These are phyloP conservation scores for Orthonevra nobilis DNA, from an alignment of 2,888 invertebrate genomes.

Conservation along the genomic window DNA sequence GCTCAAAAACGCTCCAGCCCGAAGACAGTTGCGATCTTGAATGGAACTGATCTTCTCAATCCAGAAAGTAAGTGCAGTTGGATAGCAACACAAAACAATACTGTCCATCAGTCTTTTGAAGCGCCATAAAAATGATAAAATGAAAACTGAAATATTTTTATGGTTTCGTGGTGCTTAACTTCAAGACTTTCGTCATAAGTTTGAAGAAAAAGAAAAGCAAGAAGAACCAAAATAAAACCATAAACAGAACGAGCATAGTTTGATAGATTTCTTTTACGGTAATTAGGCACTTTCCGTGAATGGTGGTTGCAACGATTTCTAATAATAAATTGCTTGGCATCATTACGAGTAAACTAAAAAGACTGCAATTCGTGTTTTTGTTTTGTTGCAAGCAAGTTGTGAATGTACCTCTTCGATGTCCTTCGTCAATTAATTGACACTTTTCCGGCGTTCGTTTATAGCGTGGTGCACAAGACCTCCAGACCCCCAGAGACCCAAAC, in stretches of 20 bases:
- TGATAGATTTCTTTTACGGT: slow-evolving; percentile 47
- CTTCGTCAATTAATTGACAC: slow-evolving; percentile 68
- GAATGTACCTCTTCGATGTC: slow-evolving; percentile 62
- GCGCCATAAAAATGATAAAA: slow-evolving; percentile 42
- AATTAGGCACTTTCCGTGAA: slow-evolving; percentile 22
- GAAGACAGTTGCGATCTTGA: no score
- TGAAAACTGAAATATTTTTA: slow-evolving; percentile 49
- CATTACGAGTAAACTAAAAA: slow-evolving; percentile 22
- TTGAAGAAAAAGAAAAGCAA: not conserved
- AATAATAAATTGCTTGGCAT: slow-evolving; percentile 19
- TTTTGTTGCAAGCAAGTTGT: no score
- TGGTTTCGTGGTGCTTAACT: slow-evolving; percentile 41
- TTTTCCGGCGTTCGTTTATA: slow-evolving; percentile 6
- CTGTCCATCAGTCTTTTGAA: not conserved
- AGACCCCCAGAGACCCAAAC: slow-evolving; percentile 48
- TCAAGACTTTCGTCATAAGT: slow-evolving; percentile 29
- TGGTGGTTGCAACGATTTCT: slow-evolving; percentile 42
- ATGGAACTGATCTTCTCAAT: no score
- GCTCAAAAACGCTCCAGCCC: no score
- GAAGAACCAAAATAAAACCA: slow-evolving; percentile 12
- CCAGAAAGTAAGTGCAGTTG: no score
- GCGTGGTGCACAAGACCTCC: no score
- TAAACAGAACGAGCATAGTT: slow-evolving; percentile 41
- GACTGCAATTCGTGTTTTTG: no score
- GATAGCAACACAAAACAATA: not conserved